phyloP scores from a whole-genome alignment of 2,888 invertebrate genomes.

The Callimorpha dominula region DNA sequence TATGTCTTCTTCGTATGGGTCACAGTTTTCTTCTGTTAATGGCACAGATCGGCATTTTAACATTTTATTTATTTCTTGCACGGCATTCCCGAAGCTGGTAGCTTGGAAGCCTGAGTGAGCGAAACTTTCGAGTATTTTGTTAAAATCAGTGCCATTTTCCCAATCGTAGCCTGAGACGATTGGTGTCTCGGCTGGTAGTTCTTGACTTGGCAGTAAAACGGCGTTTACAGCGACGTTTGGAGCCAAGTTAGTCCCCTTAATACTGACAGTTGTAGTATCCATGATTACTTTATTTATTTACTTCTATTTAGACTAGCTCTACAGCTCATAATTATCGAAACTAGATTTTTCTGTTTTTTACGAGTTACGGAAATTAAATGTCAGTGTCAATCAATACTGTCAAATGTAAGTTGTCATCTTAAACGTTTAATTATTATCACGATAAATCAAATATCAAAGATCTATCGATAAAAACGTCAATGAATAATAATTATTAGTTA shows the following conservation, averaged over 20 bases:
- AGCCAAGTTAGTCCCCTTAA: constrained; percentile 65
- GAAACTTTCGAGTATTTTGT: constrained; percentile 93
- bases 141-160: constrained; percentile 95
- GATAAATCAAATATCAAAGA: too few species aligned
- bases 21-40: constrained; percentile 89
- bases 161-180: constrained; percentile 96
- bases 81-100: constrained; percentile 96
- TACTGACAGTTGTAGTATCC: constrained; percentile 63
- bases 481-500: too few species aligned
- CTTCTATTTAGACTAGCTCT: constrained; percentile 31
- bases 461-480: too few species aligned
- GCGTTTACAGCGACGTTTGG: constrained; percentile 89
- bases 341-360: constrained; percentile 33
- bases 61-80: constrained; percentile 97
- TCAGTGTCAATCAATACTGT: constrained; percentile 22
- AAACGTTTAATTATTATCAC: not conserved
- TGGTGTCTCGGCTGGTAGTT: constrained; percentile 89
- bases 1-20: constrained; percentile 91
- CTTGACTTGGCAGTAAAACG: constrained; percentile 90
- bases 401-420: constrained; percentile 5
- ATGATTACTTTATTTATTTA: constrained; percentile 48
- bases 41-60: constrained; percentile 90
- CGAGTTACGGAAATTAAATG: constrained; percentile 7
- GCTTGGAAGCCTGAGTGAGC: constrained; percentile 98
- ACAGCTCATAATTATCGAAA: constrained; percentile 21